A percentile compares a stretch with the other conserved stretches of the same genome.
Evolutionary conservation across 2,113 vertebrate species (phyloP).

Genomic region (Cairina moschata): DNA sequence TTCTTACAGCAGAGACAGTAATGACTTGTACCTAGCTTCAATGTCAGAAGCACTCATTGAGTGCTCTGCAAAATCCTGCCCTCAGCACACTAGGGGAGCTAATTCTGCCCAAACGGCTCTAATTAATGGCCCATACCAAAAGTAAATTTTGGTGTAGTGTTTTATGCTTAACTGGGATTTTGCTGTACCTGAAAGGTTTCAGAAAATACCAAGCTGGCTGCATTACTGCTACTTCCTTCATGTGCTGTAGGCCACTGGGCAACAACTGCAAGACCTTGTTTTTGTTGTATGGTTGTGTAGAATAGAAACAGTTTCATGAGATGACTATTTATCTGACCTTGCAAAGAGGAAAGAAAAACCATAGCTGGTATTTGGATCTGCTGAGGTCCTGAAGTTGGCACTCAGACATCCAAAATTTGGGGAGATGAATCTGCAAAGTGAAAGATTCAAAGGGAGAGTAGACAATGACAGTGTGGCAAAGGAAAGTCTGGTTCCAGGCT

Average conservation of each 20-base stretch:
- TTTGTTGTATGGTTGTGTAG: background rate
- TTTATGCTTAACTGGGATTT: background rate
- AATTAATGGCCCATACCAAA: background rate
- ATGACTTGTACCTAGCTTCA: background rate
- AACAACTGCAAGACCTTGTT: background rate
- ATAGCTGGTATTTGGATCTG: background rate
- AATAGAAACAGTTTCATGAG: background rate
- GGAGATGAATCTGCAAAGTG: background rate
- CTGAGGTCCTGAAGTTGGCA: background rate
- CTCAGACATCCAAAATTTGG: background rate
- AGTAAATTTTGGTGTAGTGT: background rate
- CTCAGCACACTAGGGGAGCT: background rate
- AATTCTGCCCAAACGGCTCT: background rate
- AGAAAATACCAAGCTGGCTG: background rate
- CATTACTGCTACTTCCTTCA: background rate
- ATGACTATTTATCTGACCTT: background rate
- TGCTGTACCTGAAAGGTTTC: background rate
- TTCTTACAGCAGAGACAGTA: background rate
- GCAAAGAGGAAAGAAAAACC: background rate
- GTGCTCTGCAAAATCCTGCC: background rate
- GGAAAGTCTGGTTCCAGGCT: background rate
- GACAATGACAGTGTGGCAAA: background rate
- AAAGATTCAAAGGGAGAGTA: background rate
- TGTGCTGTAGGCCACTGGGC: background rate
- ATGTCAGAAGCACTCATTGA: background rate